Conservation (phyloP, 2,797 vertebrate genomes). For the Pseudochirops cupreus region DNA sequence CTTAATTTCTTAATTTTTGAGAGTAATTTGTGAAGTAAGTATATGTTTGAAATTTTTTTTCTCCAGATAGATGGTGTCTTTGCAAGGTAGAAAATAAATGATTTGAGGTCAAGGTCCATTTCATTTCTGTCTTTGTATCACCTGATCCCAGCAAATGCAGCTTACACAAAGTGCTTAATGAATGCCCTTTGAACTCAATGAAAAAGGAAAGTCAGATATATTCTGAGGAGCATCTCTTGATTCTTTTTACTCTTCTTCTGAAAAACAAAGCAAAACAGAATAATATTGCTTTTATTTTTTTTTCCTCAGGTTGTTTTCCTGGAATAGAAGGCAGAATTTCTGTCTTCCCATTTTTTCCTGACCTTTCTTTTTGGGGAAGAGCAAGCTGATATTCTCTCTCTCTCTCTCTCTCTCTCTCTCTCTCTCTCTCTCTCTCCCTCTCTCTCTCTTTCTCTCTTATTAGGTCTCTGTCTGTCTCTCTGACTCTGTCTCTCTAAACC, state of each 20-base stretch:
- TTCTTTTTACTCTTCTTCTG: not conserved
- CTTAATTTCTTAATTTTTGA: not conserved
- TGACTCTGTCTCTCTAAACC: not conserved
- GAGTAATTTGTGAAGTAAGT: not conserved
- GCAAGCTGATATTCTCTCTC: not conserved
- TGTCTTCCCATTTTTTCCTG: not conserved
- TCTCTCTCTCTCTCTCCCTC: too few species aligned
- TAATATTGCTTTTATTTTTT: not conserved
- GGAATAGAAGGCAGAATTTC: not conserved
- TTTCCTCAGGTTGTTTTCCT: not conserved
- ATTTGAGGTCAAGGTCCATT: not conserved
- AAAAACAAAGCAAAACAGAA: not conserved
- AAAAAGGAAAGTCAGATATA: not conserved
- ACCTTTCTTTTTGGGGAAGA: not conserved
- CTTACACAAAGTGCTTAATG: not conserved
- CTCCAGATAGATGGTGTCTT: not conserved
- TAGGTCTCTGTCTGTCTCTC: too few species aligned
- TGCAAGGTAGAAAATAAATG: not conserved
- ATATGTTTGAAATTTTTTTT: not conserved
- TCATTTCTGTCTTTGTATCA: not conserved
- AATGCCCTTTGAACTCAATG: too few species aligned
- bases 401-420: not conserved
- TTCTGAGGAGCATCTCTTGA: too few species aligned
- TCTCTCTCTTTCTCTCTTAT: not conserved
- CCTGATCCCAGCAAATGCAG: not conserved